Conservation (phyloP, 2,888 invertebrate genomes). For the Xiphydria camelus region DNA sequence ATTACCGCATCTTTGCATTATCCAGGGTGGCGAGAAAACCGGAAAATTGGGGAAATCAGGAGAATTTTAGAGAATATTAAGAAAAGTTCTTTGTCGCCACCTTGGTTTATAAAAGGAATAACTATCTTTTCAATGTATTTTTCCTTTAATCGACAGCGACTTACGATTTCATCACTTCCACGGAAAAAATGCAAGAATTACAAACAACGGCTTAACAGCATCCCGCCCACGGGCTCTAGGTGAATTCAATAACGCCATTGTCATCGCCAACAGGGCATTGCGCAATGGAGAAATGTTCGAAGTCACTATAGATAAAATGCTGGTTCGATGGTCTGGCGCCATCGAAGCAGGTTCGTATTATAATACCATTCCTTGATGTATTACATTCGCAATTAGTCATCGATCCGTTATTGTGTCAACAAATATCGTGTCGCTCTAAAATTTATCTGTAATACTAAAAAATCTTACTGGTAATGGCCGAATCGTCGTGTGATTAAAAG, state of each 20-base stretch:
- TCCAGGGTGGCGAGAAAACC: too few species aligned
- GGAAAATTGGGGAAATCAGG: too few species aligned
- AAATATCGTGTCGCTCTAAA: too few species aligned
- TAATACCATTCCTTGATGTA: too few species aligned
- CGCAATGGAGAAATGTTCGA: constrained; percentile 92
- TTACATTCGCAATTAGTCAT: background rate
- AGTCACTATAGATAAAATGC: constrained; percentile 85
- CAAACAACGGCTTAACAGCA: constrained; percentile 83
- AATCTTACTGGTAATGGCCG: too few species aligned
- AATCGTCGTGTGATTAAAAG: too few species aligned
- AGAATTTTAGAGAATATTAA: too few species aligned
- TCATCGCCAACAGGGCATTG: constrained; percentile 86
- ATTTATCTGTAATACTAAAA: too few species aligned
- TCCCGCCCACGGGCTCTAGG: constrained; percentile 84
- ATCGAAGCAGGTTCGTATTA: constrained; percentile 74
- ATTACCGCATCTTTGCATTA: too few species aligned
- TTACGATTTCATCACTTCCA: constrained; percentile 88
- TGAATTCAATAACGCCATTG: constrained; percentile 93
- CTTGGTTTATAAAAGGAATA: too few species aligned
- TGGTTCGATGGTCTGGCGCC: constrained; percentile 91
- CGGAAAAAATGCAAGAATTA: constrained; percentile 84
- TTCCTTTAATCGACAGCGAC: constrained; percentile 63
- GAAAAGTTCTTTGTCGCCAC: too few species aligned
- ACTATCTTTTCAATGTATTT: constrained; percentile 9
- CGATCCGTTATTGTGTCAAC: background rate